These are phyloP conservation scores for Aeoliscus strigatus DNA, from an alignment of 2,797 vertebrate genomes.

Conservation along the genomic window DNA sequence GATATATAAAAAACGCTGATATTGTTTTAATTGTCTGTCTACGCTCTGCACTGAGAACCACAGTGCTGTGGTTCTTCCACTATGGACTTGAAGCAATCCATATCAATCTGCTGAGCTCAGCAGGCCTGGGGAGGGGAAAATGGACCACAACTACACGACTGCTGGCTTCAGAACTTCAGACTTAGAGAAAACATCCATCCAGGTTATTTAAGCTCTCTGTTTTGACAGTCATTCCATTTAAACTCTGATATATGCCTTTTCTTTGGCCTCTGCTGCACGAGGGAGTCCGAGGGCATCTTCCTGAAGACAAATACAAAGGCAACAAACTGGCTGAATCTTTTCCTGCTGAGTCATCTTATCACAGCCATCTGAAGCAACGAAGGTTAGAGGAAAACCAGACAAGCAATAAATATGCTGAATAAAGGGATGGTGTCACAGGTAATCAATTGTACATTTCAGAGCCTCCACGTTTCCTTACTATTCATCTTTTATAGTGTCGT, in stretches of 20 bases:
- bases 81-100: constrained; percentile 55
- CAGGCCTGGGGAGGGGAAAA: constrained; percentile 45
- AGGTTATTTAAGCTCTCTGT: constrained; percentile 26
- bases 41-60: too few relatives aligned
- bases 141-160: constrained; percentile 37
- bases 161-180: constrained; percentile 38
- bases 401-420: constrained; percentile 63
- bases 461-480: constrained; percentile 35
- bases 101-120: constrained; percentile 57
- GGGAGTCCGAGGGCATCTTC: constrained; percentile 1
- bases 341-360: constrained; percentile 30
- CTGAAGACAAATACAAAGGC: constrained; percentile 20
- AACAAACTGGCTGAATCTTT: constrained; percentile 20
- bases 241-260: constrained; percentile 4
- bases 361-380: constrained; percentile 19
- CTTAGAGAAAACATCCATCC: constrained; percentile 11
- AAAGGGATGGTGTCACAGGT: constrained; percentile 44
- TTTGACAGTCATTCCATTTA: constrained; percentile 11
- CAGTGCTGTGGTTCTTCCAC: constrained; percentile 30
- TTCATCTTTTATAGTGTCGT: constrained; percentile 42
- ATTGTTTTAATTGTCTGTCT: constrained; percentile 27
- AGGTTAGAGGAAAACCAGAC: constrained; percentile 33
- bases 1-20: constrained; percentile 19
- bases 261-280: constrained; percentile 1
- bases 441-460: constrained; percentile 57